Conservation (phyloP, 2,113 vertebrate species). For the Progne subis region DNA sequence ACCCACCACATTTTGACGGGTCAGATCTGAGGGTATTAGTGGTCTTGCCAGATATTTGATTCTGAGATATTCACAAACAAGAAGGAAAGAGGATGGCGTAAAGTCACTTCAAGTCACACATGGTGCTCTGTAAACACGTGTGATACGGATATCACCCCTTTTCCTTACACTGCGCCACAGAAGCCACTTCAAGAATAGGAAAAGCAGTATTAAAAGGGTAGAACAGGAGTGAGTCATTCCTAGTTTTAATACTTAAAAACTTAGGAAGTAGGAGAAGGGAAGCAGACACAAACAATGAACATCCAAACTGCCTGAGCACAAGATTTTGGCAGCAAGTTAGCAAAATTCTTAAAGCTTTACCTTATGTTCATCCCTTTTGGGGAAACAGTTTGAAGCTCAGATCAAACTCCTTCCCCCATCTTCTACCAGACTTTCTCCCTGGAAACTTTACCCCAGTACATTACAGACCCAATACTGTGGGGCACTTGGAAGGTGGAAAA, state of each 20-base stretch:
- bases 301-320: not conserved
- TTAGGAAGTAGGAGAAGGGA: not conserved
- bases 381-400: not conserved
- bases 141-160: not conserved
- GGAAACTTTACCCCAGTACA: not conserved
- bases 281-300: not conserved
- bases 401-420: not conserved
- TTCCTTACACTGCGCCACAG: not conserved
- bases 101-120: not conserved
- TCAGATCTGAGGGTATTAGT: not conserved
- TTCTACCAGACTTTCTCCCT: not conserved
- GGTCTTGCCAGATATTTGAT: not conserved
- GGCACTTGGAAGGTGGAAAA: not conserved
- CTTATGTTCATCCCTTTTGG: not conserved
- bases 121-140: not conserved
- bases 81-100: not conserved
- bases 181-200: not conserved
- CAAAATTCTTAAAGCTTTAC: not conserved
- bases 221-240: not conserved
- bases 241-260: not conserved
- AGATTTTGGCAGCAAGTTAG: not conserved
- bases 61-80: not conserved
- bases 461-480: not conserved
- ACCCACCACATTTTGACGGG: not conserved
- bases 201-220: not conserved